Percentiles rank a stretch among this genome's conserved stretches.
Evolutionary conservation across 2,113 vertebrate species (phyloP).

Genomic region (Uria lomvia): DNA sequence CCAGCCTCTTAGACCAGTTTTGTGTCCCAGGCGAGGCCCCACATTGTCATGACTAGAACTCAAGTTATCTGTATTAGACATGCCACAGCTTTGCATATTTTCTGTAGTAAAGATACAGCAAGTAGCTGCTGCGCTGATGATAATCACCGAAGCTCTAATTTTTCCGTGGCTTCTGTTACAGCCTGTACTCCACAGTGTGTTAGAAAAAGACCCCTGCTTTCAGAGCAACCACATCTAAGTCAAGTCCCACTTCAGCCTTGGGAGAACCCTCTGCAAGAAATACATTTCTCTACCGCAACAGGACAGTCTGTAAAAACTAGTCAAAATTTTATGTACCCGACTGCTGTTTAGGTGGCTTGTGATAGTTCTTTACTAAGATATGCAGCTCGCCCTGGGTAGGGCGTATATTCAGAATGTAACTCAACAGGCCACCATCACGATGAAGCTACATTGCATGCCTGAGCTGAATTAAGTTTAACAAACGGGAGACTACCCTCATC

Average conservation of each 20-base stretch:
- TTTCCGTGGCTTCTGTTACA: neutral
- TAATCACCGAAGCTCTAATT: neutral
- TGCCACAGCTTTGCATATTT: neutral
- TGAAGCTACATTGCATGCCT: neutral
- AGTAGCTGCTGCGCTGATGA: neutral
- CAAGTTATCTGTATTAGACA: neutral
- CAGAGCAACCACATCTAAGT: neutral
- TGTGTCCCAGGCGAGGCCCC: neutral
- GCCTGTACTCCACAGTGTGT: neutral
- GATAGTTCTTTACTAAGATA: neutral
- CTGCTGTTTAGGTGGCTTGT: neutral
- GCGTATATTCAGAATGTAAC: neutral
- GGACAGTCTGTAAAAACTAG: neutral
- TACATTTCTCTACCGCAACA: neutral
- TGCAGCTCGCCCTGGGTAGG: neutral
- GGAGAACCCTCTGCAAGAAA: neutral
- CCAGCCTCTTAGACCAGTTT: neutral
- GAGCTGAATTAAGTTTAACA: neutral
- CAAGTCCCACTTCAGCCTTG: neutral
- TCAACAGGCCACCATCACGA: rapidly evolving
- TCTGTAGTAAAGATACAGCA: neutral
- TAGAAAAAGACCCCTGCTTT: neutral
- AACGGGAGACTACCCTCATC: neutral
- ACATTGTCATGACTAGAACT: neutral
- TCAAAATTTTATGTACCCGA: neutral